Conservation (phyloP, 2,888 invertebrate species). For the Exephanes ischioxanthus region DNA sequence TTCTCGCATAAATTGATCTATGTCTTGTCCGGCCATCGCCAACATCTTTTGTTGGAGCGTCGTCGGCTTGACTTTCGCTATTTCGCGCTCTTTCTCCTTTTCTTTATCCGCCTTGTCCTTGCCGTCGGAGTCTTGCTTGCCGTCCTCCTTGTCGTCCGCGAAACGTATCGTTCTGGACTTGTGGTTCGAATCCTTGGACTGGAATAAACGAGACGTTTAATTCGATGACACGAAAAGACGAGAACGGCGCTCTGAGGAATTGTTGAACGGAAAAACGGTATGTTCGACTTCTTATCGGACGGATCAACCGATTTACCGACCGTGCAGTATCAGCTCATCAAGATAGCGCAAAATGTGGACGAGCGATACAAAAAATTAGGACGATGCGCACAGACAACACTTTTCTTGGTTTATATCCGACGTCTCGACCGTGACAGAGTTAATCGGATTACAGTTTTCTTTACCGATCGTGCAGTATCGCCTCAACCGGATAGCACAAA, state of each 20-base stretch:
- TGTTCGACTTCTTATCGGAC: neutral
- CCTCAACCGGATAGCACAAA: too few species aligned
- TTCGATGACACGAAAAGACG: neutral
- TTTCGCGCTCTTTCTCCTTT: conserved; percentile 83
- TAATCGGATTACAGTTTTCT: too few species aligned
- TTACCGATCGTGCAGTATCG: neutral
- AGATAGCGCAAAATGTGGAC: too few species aligned
- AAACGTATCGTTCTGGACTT: conserved; percentile 88
- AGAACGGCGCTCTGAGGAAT: neutral
- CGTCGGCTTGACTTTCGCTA: conserved; percentile 88
- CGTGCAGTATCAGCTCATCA: too few species aligned
- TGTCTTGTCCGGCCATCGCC: conserved; percentile 95
- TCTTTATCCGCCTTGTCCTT: conserved; percentile 81
- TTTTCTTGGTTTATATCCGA: too few species aligned
- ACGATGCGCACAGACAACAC: too few species aligned
- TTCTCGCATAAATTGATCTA: conserved; percentile 97
- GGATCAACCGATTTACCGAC: neutral
- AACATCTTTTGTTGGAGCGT: conserved; percentile 94
- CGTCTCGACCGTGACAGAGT: too few species aligned
- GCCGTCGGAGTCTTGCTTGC: conserved; percentile 86
- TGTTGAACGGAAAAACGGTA: neutral
- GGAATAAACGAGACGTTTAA: conserved; percentile 28
- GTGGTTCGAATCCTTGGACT: conserved; percentile 83
- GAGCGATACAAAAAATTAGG: too few species aligned
- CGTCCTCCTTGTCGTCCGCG: conserved; percentile 87